phyloP scores from a whole-genome alignment of 2,888 invertebrate genomes.

The Ennomos erosarius region DNA sequence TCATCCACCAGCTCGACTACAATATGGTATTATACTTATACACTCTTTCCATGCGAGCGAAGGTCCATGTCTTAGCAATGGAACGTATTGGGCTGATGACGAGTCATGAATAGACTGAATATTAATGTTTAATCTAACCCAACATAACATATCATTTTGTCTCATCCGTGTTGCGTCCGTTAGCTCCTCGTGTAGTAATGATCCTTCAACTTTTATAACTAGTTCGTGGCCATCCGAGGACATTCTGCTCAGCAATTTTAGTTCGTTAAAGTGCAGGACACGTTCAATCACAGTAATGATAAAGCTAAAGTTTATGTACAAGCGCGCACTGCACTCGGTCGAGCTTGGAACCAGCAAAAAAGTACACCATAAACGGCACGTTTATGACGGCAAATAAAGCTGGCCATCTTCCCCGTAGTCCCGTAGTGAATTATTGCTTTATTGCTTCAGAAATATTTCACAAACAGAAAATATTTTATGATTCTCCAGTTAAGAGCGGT shows the following conservation, averaged over 20 bases:
- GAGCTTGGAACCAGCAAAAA: conserved; percentile 69
- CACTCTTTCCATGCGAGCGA: too few species aligned
- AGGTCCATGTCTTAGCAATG: too few species aligned
- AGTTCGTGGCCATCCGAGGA: conserved; percentile 31
- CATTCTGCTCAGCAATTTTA: conserved; percentile 29
- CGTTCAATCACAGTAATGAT: conserved; percentile 68
- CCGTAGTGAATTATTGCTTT: conserved; percentile 85
- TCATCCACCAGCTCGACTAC: too few species aligned
- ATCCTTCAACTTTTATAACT: conserved; percentile 32
- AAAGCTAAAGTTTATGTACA: conserved; percentile 71
- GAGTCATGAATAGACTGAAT: too few species aligned
- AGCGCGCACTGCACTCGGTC: conserved; percentile 56
- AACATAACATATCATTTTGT: too few species aligned
- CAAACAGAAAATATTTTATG: conserved; percentile 86
- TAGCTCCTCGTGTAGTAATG: conserved; percentile 6
- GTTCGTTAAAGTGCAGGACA: conserved; percentile 47
- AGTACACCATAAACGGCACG: conserved; percentile 81
- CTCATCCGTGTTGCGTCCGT: conserved; percentile 1
- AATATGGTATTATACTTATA: too few species aligned
- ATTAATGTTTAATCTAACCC: too few species aligned
- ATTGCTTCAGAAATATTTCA: conserved; percentile 85
- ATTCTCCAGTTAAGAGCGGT: conserved; percentile 83
- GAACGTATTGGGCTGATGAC: too few species aligned
- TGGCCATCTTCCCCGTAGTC: conserved; percentile 82
- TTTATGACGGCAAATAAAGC: conserved; percentile 85